These are phyloP conservation scores for Buceros bicornis DNA, from an alignment of 2,797 vertebrate species.

Conservation along the genomic window DNA sequence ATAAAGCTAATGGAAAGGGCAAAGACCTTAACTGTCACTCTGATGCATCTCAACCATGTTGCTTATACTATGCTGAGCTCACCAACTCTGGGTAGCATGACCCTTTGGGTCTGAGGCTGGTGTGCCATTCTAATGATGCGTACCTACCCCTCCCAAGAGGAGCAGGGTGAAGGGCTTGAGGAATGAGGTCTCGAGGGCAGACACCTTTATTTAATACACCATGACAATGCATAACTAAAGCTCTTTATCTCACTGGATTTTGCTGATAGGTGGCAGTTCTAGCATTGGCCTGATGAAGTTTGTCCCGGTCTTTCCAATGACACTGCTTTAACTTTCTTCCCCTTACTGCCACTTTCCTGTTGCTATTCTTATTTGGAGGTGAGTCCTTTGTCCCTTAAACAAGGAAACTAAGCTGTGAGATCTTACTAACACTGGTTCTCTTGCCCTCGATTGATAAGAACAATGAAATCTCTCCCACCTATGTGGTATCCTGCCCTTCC, in stretches of 20 bases:
- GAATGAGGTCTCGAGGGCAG: conserved; percentile 28
- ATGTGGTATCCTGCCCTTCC: neutral
- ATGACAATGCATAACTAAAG: conserved; percentile 45
- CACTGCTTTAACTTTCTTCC: neutral
- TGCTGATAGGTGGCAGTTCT: conserved; percentile 50
- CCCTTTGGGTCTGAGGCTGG: neutral
- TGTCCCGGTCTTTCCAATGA: neutral
- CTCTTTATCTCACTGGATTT: neutral
- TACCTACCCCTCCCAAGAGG: neutral
- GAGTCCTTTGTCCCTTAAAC: neutral
- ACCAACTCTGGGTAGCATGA: conserved; percentile 11
- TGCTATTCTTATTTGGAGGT: neutral
- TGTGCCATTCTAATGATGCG: conserved; percentile 61
- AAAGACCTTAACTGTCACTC: conserved; percentile 63
- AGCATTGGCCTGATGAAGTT: neutral
- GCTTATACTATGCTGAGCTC: conserved; percentile 60
- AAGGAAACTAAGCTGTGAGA: neutral
- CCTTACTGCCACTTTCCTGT: neutral
- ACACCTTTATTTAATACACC: conserved; percentile 59
- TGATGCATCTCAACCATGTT: neutral
- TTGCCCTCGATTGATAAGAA: neutral
- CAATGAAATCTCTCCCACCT: rapidly evolving
- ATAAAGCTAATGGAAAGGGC: conserved; percentile 62
- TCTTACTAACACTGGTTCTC: neutral
- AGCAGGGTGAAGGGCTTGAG: conserved; percentile 51